phyloP scores from a whole-genome alignment of 2,888 invertebrate species.

The Ectemnius lituratus region DNA sequence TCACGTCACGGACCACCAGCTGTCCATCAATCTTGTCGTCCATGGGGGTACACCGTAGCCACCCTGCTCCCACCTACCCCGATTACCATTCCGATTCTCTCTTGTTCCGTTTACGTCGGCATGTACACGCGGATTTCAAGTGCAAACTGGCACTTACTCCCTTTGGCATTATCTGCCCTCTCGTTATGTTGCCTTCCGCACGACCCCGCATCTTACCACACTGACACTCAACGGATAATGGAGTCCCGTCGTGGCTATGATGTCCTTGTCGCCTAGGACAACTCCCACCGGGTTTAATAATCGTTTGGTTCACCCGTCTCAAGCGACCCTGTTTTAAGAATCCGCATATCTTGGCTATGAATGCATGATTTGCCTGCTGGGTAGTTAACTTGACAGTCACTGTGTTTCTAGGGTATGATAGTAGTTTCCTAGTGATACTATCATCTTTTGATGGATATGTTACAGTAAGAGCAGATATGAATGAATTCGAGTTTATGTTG shows the following conservation, averaged over 20 bases:
- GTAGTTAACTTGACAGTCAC: too few species aligned
- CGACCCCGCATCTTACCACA: constrained; percentile 41
- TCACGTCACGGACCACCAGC: constrained; percentile 70
- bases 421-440: too few species aligned
- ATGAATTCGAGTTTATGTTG: too few species aligned
- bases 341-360: too few species aligned
- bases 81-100: constrained; percentile 16
- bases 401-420: too few species aligned
- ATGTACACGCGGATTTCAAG: constrained; percentile 56
- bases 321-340: too few species aligned
- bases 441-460: too few species aligned
- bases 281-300: background rate
- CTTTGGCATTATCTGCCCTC: constrained; percentile 49
- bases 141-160: constrained; percentile 62
- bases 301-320: background rate
- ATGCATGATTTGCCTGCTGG: too few species aligned
- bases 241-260: constrained; percentile 30
- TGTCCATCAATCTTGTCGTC: constrained; percentile 72
- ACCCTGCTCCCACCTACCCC: too few species aligned
- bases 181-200: background rate
- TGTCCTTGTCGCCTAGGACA: background rate
- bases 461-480: too few species aligned
- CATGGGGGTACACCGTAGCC: constrained; percentile 44
- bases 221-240: constrained; percentile 46
- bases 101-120: constrained; percentile 69